A percentile compares a stretch with the other conserved stretches of the same genome.
Evolutionary conservation across 2,797 vertebrate genomes (phyloP).

Genomic region (Galagoides demidoff): DNA sequence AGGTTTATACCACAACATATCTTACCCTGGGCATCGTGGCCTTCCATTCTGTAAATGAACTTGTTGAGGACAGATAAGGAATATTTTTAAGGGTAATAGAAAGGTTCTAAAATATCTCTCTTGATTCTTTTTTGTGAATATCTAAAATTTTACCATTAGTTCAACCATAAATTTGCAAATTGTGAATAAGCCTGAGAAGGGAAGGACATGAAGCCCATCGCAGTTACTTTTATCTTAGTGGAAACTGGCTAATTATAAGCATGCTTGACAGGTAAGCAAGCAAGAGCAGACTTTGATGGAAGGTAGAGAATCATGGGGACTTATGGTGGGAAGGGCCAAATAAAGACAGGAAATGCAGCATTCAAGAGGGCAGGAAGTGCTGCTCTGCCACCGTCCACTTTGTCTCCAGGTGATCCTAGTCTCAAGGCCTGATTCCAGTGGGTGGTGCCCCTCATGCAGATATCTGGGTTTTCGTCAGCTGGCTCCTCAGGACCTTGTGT

Average conservation of each 20-base stretch:
- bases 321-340: neutral
- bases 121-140: neutral
- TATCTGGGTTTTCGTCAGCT: neutral
- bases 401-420: neutral
- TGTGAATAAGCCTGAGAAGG: constrained; percentile 14
- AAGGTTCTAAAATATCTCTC: constrained; percentile 40
- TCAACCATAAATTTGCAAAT: neutral
- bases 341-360: neutral
- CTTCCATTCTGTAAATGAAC: constrained; percentile 41
- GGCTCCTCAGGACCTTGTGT: neutral
- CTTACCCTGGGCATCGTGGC: neutral
- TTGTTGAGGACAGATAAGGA: neutral
- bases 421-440: neutral
- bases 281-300: neutral
- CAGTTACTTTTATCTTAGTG: constrained; percentile 32
- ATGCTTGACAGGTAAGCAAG: constrained; percentile 42
- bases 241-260: constrained; percentile 43
- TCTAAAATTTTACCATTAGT: constrained; percentile 41
- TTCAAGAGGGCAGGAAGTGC: neutral
- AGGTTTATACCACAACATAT: neutral
- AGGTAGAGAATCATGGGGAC: neutral
- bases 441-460: neutral
- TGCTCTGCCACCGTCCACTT: neutral
- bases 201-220: neutral
- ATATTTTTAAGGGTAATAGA: constrained; percentile 24